Conservation (phyloP, 2,888 invertebrate species). For the Labia minor region DNA sequence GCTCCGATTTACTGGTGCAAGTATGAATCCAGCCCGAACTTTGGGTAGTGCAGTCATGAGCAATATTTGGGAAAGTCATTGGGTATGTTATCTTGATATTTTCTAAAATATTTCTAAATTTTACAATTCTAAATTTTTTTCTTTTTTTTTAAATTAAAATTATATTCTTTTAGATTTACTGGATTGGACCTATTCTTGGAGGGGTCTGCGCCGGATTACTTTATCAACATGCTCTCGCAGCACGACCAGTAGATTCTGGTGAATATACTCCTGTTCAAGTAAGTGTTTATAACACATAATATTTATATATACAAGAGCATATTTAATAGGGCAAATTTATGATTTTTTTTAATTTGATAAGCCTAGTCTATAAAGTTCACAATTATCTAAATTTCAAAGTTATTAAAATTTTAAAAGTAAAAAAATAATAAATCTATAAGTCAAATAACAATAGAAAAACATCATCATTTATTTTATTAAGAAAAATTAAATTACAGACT, state of each 20-base stretch:
- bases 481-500: no score
- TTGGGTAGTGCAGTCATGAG: constrained; percentile 77
- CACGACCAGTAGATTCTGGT: constrained; percentile 31
- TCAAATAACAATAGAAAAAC: no score
- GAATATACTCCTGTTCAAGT: constrained; percentile 36
- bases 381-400: no score
- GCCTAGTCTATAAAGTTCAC: no score
- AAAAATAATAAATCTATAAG: no score
- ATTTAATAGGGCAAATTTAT: constrained; percentile 14
- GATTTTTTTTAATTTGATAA: no score
- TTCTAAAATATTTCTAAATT: background rate
- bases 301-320: background rate
- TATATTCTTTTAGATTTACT: constrained; percentile 54
- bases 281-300: background rate
- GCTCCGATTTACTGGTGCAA: constrained; percentile 62
- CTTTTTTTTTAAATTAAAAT: background rate
- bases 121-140: background rate
- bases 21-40: constrained; percentile 87
- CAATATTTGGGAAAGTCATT: constrained; percentile 64
- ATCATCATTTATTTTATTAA: no score
- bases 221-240: constrained; percentile 47
- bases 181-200: constrained; percentile 78
- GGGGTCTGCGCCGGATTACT: constrained; percentile 65
- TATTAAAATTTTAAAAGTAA: no score
- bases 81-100: constrained; percentile 47